A percentile compares a stretch with the other conserved stretches of the same genome.
Evolutionary conservation across 35 echinoderm and acorn worm genomes (phyloP).

Genomic region (Anneissia japonica): DNA sequence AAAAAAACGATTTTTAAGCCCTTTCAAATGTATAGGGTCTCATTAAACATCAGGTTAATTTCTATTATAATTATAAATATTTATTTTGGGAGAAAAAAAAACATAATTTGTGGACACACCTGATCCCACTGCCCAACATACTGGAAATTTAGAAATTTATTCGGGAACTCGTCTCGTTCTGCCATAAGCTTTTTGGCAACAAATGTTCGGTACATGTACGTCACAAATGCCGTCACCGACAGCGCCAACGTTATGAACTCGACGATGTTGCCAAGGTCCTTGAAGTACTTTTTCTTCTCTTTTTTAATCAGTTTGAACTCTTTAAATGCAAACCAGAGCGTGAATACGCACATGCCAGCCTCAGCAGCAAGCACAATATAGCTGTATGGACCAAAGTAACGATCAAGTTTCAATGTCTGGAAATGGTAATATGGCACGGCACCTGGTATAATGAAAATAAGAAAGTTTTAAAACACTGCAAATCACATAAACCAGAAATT

Average conservation of each 20-base stretch:
- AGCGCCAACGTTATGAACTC: conserved; percentile 51
- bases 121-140: conserved; percentile 80
- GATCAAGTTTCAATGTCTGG: conserved; percentile 71
- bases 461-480: too few relatives aligned
- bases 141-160: conserved; percentile 73
- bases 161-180: conserved; percentile 13
- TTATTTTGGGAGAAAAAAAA: too few relatives aligned
- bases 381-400: conserved; percentile 78
- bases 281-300: conserved; percentile 24
- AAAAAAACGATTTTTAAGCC: too few relatives aligned
- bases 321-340: conserved; percentile 30
- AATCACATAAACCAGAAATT: too few relatives aligned
- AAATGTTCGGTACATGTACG: conserved; percentile 67
- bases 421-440: conserved; percentile 52
- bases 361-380: conserved; percentile 79
- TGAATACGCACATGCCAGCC: conserved; percentile 44
- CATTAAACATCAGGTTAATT: too few relatives aligned
- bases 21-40: too few relatives aligned
- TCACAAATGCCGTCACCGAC: conserved; percentile 42
- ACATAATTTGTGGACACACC: too few relatives aligned
- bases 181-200: conserved; percentile 52
- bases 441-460: conserved; percentile 32
- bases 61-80: too few relatives aligned
- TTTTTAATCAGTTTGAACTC: conserved; percentile 11
- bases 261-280: not conserved